Evolutionary conservation across 2,797 vertebrate species (phyloP).

Genomic region (Hippopotamyrus pictus): DNA sequence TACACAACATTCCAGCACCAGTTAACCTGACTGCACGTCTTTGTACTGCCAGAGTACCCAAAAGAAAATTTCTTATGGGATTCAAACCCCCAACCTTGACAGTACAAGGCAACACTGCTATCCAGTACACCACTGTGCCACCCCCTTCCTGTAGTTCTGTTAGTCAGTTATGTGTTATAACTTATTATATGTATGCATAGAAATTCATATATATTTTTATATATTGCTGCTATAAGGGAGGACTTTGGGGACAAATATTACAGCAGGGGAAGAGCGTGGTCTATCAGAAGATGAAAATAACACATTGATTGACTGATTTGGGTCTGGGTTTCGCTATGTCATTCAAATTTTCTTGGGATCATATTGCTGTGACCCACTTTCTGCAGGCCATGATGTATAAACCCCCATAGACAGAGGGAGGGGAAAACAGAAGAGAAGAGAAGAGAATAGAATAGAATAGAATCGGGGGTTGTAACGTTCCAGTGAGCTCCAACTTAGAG

Average conservation of each 20-base stretch:
- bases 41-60: neutral
- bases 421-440: neutral
- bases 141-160: neutral
- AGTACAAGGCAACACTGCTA: neutral
- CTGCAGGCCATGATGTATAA: neutral
- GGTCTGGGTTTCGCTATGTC: conserved; percentile 17
- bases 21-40: neutral
- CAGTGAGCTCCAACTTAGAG: neutral
- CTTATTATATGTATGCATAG: neutral
- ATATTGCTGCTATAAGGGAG: neutral
- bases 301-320: conserved; percentile 11
- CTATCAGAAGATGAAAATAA: neutral
- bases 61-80: neutral
- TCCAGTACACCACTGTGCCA: neutral
- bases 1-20: neutral
- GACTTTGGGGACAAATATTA: neutral
- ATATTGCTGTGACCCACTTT: conserved; percentile 19
- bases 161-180: neutral
- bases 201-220: neutral
- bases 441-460: neutral
- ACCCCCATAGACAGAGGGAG: neutral
- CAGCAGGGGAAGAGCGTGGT: neutral
- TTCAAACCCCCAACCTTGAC: neutral
- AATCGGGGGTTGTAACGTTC: conserved; percentile 14
- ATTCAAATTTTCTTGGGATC: conserved; percentile 11